These are phyloP conservation scores for Anas platyrhynchos DNA, from an alignment of 2,113 vertebrate species.

Conservation along the genomic window DNA sequence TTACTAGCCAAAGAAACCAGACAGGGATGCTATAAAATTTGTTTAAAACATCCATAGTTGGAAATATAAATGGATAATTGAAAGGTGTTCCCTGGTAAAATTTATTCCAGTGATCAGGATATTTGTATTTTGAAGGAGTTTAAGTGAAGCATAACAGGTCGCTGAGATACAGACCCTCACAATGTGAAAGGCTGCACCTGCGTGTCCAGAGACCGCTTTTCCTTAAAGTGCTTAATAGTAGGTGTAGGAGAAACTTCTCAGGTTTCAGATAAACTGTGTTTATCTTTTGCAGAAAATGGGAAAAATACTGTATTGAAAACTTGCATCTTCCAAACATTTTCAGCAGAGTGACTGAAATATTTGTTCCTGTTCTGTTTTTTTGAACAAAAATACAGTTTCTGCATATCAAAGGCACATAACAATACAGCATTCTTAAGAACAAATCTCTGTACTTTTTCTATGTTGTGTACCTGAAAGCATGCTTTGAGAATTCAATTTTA, in stretches of 20 bases:
- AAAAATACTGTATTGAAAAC: background rate
- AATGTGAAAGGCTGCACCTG: background rate
- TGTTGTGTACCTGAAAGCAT: background rate
- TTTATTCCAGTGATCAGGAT: background rate
- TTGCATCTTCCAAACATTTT: background rate
- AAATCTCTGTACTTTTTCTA: background rate
- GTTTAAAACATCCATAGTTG: background rate
- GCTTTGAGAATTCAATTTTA: background rate
- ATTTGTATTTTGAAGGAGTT: background rate
- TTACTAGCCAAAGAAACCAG: background rate
- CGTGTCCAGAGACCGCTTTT: background rate
- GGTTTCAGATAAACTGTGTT: background rate
- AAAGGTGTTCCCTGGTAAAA: background rate
- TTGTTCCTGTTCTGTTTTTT: background rate
- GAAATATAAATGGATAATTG: background rate
- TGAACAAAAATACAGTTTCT: background rate
- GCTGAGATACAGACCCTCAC: background rate
- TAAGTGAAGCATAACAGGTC: background rate
- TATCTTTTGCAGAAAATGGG: background rate
- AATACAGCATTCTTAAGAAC: background rate
- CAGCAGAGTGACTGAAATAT: background rate
- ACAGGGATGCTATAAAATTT: background rate
- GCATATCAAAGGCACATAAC: background rate
- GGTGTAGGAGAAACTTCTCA: background rate
- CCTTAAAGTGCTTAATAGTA: background rate